These are phyloP conservation scores for Phodopus roborovskii DNA, from an alignment of 2,113 vertebrate genomes.

Conservation along the genomic window DNA sequence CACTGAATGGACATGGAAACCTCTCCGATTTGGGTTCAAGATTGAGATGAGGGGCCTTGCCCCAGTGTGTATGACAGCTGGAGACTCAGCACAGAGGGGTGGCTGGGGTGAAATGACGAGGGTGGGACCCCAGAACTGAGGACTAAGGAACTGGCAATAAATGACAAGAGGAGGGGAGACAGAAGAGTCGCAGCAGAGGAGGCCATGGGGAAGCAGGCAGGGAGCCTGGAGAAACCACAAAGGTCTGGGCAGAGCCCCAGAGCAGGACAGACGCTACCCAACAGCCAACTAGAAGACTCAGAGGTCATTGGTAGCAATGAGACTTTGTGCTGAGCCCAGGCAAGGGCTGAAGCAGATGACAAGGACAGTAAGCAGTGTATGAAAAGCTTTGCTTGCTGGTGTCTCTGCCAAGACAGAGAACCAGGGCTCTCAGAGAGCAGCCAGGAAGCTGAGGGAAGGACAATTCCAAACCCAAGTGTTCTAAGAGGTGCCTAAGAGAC, in stretches of 20 bases:
- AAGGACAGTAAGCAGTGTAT: rapidly evolving
- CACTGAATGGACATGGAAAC: neutral
- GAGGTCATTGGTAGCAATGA: neutral
- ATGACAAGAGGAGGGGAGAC: neutral
- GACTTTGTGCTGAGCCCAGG: neutral
- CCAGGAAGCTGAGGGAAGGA: neutral
- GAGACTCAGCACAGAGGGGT: neutral
- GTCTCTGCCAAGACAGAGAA: neutral
- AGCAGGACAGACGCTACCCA: neutral
- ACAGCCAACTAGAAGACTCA: neutral
- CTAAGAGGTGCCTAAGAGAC: neutral
- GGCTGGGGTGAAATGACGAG: neutral
- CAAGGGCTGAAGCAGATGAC: neutral
- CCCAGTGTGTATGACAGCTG: neutral
- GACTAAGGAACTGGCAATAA: neutral
- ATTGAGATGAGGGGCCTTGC: neutral
- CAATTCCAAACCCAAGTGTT: neutral
- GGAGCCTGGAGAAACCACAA: neutral
- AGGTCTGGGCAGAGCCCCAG: neutral
- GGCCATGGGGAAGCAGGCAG: neutral
- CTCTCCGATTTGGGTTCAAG: neutral
- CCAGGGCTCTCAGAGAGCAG: neutral
- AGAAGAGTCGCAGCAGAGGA: neutral
- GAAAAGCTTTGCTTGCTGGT: neutral
- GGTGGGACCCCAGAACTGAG: neutral